These are phyloP conservation scores for Nothocercus julius DNA, from an alignment of 2,113 vertebrate species.

Conservation along the genomic window DNA sequence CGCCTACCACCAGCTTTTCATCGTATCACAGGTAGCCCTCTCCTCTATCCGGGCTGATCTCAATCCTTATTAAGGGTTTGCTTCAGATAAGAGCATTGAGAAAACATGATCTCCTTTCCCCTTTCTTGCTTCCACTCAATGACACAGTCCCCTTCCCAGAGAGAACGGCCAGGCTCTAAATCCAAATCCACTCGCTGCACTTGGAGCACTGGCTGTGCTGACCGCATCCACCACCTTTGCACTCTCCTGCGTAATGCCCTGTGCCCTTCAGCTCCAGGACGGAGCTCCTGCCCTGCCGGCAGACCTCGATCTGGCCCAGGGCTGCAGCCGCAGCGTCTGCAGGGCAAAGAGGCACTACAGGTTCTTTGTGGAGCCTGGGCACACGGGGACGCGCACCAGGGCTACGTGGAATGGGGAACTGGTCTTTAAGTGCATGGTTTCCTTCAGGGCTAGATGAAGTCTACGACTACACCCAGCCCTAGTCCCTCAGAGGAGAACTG, in stretches of 20 bases:
- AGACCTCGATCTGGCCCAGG: too few species aligned
- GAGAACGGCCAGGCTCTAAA: neutral
- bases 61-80: slow-evolving; percentile 67
- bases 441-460: neutral
- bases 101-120: slow-evolving; percentile 65
- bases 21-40: neutral
- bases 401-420: rapidly evolving
- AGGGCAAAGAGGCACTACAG: neutral
- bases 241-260: neutral
- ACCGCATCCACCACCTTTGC: rapidly evolving
- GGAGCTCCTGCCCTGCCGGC: rapidly evolving
- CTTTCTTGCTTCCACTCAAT: slow-evolving; percentile 45
- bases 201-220: rapidly evolving
- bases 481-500: neutral
- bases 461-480: neutral
- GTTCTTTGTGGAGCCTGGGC: rapidly evolving
- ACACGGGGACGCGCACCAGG: rapidly evolving
- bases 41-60: slow-evolving; percentile 27
- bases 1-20: neutral
- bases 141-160: neutral
- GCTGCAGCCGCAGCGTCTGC: neutral
- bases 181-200: neutral
- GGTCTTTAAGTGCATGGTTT: neutral
- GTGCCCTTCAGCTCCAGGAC: neutral
- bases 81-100: slow-evolving; percentile 60